Base-by-base conservation (phyloP, 1,140 invertebrate species). In the Caenorhabditis brenneri region DNA sequence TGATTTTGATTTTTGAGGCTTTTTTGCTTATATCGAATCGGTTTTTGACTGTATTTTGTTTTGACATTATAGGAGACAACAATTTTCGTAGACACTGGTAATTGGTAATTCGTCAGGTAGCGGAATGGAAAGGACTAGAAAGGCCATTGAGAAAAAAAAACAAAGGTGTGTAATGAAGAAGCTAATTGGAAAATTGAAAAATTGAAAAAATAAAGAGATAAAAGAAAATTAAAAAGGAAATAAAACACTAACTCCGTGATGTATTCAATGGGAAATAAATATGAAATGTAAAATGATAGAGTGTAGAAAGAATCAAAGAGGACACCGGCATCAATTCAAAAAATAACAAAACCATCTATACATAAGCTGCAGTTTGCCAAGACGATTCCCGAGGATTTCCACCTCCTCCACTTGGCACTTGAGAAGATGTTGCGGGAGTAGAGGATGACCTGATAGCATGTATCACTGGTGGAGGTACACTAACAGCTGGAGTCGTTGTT, bases 211-310 rank as follows among this genome's bases (percentile, higher is more conserved):
- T 58, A 10, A 27, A 27, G 27, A 58, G 27, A 10, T 27, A 5
- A 4, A 27, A 58, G 5, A 27, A 58, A 51, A 51, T 22, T 16
- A 9, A 16, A 42, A 42, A 12, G 12, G 39, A 42, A 51, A 51
- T 19, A 51, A 19, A 74, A 74, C 36, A 42, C 65, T 74, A 74
- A 24, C 65, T 74, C 65, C 65, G 36, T 19, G 36, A 42, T 74
- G 65, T 24, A 46, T 74, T 74, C 65, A 74, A 46, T 24, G 19
- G 10, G 24, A n/a, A 74, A 74, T 74, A 74, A 74, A 74, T 74
- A 74, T 39, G 65, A 74, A 74, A 74, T 74, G 65, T 74, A 74
- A 74, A 74, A 74, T 74, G 65, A 74, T 74, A 74, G 36, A 42
- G 27, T 74, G 36, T 12, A 42, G 36, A 46, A 74, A 74, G 65